These are phyloP conservation scores for Psophia crepitans DNA, from an alignment of 2,113 vertebrate genomes.

Conservation along the genomic window DNA sequence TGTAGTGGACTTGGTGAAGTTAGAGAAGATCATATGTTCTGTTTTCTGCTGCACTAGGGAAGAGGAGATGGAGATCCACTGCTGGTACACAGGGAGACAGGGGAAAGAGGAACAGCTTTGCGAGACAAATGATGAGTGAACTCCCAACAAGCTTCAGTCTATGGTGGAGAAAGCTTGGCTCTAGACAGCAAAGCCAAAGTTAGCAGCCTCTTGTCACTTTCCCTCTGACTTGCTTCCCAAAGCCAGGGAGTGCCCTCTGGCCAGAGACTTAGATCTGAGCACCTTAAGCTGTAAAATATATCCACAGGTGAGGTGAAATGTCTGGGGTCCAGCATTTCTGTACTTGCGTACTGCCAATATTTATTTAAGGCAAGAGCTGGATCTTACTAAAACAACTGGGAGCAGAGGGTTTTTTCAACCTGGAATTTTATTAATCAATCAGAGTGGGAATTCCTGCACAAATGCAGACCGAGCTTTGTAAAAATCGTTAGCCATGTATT, in stretches of 20 bases:
- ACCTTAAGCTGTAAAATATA: not conserved
- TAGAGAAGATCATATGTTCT: not conserved
- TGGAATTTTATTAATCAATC: not conserved
- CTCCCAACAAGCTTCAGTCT: not conserved
- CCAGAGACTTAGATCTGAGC: not conserved
- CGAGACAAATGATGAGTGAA: not conserved
- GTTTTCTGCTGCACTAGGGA: not conserved
- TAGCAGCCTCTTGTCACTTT: not conserved
- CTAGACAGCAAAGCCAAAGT: not conserved
- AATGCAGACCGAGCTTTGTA: not conserved
- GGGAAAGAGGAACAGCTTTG: not conserved
- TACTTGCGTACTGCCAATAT: not conserved
- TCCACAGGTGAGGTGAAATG: not conserved
- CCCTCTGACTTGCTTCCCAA: not conserved
- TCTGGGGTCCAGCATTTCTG: not conserved
- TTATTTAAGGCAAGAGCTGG: not conserved
- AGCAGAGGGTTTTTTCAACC: not conserved
- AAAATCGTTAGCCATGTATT: not conserved
- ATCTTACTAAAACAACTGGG: not conserved
- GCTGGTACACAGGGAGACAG: not conserved
- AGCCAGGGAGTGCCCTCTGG: not conserved
- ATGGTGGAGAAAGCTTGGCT: not conserved
- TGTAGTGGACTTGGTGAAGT: not conserved
- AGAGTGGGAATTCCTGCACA: not conserved
- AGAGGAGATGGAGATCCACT: not conserved